A percentile compares a stretch with the other conserved stretches of the same genome.
Evolutionary conservation across 2,113 vertebrate species (phyloP).

Genomic region (Oenanthe melanoleuca): DNA sequence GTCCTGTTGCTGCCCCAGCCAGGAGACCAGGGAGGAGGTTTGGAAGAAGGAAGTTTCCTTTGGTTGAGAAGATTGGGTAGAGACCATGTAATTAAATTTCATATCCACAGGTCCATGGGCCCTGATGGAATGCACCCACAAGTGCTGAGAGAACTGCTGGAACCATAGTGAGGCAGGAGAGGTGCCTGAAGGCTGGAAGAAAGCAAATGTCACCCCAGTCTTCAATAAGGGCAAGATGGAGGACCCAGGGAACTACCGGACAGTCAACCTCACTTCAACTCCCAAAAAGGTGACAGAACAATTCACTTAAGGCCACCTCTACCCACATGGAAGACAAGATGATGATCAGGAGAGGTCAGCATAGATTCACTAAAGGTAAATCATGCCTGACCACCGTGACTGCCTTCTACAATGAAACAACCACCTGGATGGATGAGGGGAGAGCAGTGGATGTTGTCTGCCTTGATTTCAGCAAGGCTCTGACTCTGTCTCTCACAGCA

Average conservation of each 20-base stretch:
- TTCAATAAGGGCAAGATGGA: background rate
- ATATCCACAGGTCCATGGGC: background rate
- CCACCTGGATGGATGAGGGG: background rate
- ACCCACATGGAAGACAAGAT: background rate
- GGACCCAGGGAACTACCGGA: background rate
- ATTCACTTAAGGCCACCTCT: background rate
- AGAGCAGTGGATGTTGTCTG: background rate
- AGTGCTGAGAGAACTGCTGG: background rate
- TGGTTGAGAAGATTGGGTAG: background rate
- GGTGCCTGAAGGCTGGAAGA: background rate
- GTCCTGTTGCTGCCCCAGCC: background rate
- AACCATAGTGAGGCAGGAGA: background rate
- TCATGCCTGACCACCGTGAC: background rate
- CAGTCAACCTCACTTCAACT: background rate
- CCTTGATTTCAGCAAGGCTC: background rate
- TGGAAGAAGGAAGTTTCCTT: background rate
- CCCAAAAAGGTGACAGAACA: background rate
- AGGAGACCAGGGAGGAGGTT: rapidly evolving
- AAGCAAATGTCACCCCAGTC: background rate
- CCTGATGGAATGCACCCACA: background rate
- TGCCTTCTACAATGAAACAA: background rate
- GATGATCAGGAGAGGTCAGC: background rate
- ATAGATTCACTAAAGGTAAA: background rate
- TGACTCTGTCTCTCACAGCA: background rate
- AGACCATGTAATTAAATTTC: background rate